Evolutionary conservation across 2,888 invertebrate species (phyloP), one percentile per base, ranked within the genome.

Genomic region (Monochamus alternatus): DNA sequence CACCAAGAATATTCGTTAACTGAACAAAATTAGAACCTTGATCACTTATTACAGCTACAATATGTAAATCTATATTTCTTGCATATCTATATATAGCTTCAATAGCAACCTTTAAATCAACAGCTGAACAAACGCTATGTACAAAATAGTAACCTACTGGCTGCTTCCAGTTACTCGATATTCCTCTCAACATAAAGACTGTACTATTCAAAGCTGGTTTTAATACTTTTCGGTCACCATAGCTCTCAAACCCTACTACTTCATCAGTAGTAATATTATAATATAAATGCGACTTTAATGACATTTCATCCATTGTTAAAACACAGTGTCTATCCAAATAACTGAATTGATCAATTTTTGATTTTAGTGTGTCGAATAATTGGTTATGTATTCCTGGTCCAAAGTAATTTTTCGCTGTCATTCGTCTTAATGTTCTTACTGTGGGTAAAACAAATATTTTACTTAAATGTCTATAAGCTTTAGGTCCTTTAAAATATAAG

Each of bases 361-460:
- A 5, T 64, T 64, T 64, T 43, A 64, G 8, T n/a, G 32, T 1
- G 5, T 64, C n/a, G 10, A 64, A 64, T 43, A 64, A 10, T 5
- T 10, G 7, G 5, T 31, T 7, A 64, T 64, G 32, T 10, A 64
- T 14, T 38, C 64, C 43, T 38, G 64, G 58, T 58, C 5, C 5
- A 14, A 58, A 14, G 5, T 14, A 10, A 2, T 14, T 58, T 14
- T 58, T 58, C 14, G 5, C 14, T n/a, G 58, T 58, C 47, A 47
- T 47, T 47, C 10, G 47, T 9, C 47, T 47, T 10, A 47, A 10
- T 47, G 47, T 47, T 47, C 8, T 10, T 10, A 9, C 10, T 9
- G 47, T 58, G 2, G 58, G 58, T 22, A 58, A n/a, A n/a, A n/a
- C 58, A 58, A 58, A 58, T n/a, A 58, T n/a, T 58, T 58, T 58